These are phyloP conservation scores for Smittia sp. DNA, from an alignment of 2,888 invertebrate genomes.

Conservation along the genomic window DNA sequence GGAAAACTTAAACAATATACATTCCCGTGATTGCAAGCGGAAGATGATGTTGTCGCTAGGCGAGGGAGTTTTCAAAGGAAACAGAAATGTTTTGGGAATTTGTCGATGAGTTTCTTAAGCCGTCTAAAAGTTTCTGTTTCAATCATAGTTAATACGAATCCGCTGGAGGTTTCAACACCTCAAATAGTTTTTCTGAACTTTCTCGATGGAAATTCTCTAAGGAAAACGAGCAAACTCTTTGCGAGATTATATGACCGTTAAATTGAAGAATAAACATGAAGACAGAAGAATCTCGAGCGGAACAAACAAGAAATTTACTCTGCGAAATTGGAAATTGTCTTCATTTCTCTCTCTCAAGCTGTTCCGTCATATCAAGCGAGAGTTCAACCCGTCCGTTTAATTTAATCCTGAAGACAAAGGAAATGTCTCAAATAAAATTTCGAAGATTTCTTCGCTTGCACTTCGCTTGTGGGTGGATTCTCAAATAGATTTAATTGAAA, in stretches of 20 bases:
- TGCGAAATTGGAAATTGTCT: neutral
- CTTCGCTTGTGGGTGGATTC: neutral
- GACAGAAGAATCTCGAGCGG: neutral
- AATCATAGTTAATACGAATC: too few species aligned
- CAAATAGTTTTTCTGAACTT: too few species aligned
- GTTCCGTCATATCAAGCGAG: neutral
- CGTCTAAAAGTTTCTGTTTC: too few species aligned
- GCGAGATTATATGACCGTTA: slow-evolving; percentile 30
- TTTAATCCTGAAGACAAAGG: too few species aligned
- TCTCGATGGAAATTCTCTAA: too few species aligned
- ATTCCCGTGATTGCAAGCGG: neutral
- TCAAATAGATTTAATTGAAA: too few species aligned
- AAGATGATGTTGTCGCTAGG: too few species aligned
- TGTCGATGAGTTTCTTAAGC: too few species aligned
- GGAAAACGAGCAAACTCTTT: neutral
- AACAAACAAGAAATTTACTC: neutral
- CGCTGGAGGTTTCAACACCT: too few species aligned
- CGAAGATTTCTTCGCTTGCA: neutral
- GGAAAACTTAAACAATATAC: slow-evolving; percentile 12
- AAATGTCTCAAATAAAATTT: too few species aligned
- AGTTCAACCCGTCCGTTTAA: neutral
- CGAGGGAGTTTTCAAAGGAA: too few species aligned
- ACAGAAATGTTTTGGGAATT: too few species aligned
- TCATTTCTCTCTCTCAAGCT: neutral
- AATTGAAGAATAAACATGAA: slow-evolving; percentile 18